phyloP scores from a whole-genome alignment of 1,140 invertebrate genomes.

The Phenacoccus solenopsis region DNA sequence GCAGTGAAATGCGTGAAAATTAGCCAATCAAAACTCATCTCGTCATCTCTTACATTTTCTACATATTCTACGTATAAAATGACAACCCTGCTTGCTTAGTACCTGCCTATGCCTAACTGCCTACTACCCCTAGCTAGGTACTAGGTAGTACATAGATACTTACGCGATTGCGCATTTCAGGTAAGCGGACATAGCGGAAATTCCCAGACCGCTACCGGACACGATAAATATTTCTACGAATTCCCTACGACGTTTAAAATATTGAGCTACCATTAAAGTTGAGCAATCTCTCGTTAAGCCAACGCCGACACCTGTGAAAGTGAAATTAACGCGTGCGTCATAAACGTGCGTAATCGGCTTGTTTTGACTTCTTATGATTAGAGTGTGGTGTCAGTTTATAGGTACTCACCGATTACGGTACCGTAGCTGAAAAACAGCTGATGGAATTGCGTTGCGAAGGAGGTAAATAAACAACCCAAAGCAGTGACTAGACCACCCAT shows the following conservation, averaged over 20 bases:
- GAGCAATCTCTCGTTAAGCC: conserved; percentile 71
- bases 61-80: no score
- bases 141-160: no score
- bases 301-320: conserved; percentile 58
- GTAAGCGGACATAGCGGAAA: conserved; percentile 67
- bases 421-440: conserved; percentile 81
- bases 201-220: conserved; percentile 69
- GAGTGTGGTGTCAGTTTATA: background rate
- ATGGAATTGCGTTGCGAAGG: conserved; percentile 76
- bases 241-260: conserved; percentile 71
- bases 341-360: background rate
- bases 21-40: no score
- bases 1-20: no score
- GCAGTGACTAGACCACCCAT: conserved; percentile 73
- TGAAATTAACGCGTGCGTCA: background rate
- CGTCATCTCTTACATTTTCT: no score
- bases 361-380: background rate
- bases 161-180: conserved; percentile 67
- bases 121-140: no score
- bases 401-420: conserved; percentile 40
- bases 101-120: no score
- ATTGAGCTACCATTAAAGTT: conserved; percentile 79
- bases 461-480: conserved; percentile 73
- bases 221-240: conserved; percentile 78
- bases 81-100: no score